phyloP scores from a whole-genome alignment of 2,113 vertebrate genomes.

The Pomatostomus ruficeps region DNA sequence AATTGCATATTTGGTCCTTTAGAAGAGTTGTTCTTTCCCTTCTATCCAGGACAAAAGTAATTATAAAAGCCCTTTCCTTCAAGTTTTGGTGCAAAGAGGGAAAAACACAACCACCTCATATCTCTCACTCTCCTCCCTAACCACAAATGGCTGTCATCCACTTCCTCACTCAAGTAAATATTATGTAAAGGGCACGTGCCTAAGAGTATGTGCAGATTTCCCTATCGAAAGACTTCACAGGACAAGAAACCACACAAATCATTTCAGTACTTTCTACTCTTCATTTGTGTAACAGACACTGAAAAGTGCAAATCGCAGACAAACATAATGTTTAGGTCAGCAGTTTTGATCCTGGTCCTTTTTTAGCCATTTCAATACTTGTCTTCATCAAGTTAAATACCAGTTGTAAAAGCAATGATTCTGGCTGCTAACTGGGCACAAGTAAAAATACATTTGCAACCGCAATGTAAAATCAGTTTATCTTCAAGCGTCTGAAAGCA shows the following conservation, averaged over 20 bases:
- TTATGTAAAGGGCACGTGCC: accelerated
- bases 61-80: not conserved
- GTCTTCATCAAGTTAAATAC: not conserved
- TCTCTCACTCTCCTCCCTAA: not conserved
- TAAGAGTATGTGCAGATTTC: not conserved
- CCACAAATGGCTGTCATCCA: not conserved
- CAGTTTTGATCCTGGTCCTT: not conserved
- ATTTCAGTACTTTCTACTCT: not conserved
- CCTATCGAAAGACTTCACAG: not conserved
- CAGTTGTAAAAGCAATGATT: not conserved
- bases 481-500: not conserved
- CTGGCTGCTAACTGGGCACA: not conserved
- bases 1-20: not conserved
- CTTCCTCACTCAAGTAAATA: not conserved
- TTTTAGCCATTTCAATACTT: not conserved
- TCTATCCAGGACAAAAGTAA: not conserved
- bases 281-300: not conserved
- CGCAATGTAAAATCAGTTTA: not conserved
- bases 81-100: not conserved
- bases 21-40: not conserved
- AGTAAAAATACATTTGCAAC: not conserved
- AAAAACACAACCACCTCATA: not conserved
- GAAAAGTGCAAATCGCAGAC: not conserved
- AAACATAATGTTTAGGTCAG: not conserved
- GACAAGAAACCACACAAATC: not conserved